These are phyloP conservation scores for Carcina quercana DNA, from an alignment of 2,888 invertebrate species.

Conservation along the genomic window DNA sequence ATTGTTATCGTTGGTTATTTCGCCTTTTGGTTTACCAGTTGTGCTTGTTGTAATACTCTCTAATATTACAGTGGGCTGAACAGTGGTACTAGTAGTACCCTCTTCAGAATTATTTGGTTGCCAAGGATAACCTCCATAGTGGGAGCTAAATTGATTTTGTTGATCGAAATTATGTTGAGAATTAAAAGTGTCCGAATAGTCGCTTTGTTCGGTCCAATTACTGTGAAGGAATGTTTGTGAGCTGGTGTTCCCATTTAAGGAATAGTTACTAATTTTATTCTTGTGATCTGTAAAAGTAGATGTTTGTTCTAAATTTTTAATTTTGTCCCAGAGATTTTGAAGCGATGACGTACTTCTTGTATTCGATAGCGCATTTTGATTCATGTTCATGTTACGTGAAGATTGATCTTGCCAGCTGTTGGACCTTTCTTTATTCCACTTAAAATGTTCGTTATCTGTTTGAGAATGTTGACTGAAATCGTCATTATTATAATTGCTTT, in stretches of 20 bases:
- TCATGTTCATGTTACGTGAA: background rate
- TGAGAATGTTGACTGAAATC: background rate
- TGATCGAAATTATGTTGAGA: background rate
- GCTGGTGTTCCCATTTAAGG: background rate
- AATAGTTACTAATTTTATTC: background rate
- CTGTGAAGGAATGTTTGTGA: background rate
- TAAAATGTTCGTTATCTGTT: background rate
- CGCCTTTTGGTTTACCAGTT: slow-evolving; percentile 4
- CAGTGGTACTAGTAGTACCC: background rate
- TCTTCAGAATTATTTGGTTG: background rate
- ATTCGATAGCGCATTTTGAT: slow-evolving; percentile 3
- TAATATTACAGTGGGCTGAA: no score
- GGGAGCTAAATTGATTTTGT: slow-evolving; percentile 1
- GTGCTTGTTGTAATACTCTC: no score
- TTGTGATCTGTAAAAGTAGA: slow-evolving; percentile 1
- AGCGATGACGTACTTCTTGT: slow-evolving; percentile 7
- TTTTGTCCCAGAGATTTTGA: slow-evolving; percentile 21
- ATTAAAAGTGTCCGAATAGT: no score
- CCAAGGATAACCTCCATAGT: slow-evolving; percentile 1
- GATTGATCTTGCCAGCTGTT: background rate
- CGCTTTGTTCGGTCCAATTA: background rate
- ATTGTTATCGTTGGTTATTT: slow-evolving; percentile 2
- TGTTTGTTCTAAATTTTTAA: slow-evolving; percentile 15
- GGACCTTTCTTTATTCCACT: background rate
- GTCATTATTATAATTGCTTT: background rate